Evolutionary conservation across 2,888 invertebrate genomes (phyloP), one percentile per base, ranked within the genome.

Genomic region (Ormia ochracea): DNA sequence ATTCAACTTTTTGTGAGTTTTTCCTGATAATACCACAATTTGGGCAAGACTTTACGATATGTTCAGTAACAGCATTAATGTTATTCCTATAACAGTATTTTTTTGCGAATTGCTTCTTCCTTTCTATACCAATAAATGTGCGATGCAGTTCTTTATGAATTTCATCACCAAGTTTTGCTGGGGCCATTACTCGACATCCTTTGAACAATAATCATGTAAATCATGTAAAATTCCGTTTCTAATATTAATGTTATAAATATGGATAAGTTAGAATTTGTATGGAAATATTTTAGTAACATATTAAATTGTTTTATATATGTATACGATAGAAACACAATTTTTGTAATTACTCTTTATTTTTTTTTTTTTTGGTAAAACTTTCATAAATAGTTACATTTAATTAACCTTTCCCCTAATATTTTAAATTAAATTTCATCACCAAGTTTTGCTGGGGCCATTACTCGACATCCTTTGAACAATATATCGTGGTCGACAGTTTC

Each of bases 41-140:
- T 14, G 6, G 14, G 7, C 41, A 41, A 6, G 17, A 17, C 9
- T 9, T 19, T 17, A 41, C 41, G 2, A 41, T 3, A 14, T 17
- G 38, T 19, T 41, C 85, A 38, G 87, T 81, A 6, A 69, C 38
- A 5, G 38, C 9, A 38, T 38, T 14, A 38, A 14, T 38, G 14
- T 38, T 38, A 14, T 38, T 38, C 14, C 38, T 4, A 38, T 14
- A 38, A 38, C 38, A 38, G 14, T 14, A 38, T 38, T 38, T 38
- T 14, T 56, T 19, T 3, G 56, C 68, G 23, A 66, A 52, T n/a
- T 66, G 56, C 10, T n/a, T 38, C 38, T 14, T 38, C 14, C 38
- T 38, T 4, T 38, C 38, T 14, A 38, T 38, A 38, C 38, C 38
- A 38, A 38, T 6, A 19, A 59, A 59, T 2, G 59, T 70, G 26